Conservation (phyloP, 2,888 invertebrate species). For the Melanchra persicariae region DNA sequence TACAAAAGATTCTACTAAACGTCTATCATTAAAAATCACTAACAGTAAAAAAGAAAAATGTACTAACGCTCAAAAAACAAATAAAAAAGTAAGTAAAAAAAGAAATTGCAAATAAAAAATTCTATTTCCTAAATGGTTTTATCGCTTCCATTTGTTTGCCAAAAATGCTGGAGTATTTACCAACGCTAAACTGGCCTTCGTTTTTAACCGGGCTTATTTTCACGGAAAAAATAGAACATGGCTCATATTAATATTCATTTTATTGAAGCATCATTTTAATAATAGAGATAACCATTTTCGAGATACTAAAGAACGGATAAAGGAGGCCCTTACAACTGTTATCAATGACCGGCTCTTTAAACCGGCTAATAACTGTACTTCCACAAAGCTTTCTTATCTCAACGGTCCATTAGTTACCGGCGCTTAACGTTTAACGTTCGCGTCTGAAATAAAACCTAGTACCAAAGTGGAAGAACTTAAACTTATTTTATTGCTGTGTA, state of each 20-base stretch:
- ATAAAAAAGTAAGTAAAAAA: conserved; percentile 2
- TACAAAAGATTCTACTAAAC: no score
- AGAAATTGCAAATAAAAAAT: conserved; percentile 10
- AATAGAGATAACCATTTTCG: conserved; percentile 29
- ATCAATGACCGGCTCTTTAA: conserved; percentile 64
- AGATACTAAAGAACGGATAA: conserved; percentile 27
- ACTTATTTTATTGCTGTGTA: conserved; percentile 74
- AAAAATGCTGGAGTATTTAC: conserved; percentile 28
- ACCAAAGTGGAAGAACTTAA: conserved; percentile 69
- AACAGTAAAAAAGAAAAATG: background rate
- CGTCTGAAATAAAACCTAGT: conserved; percentile 79
- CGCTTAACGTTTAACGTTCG: conserved; percentile 77
- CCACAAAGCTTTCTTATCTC: conserved; percentile 80
- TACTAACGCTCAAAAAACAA: background rate
- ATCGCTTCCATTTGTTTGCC: conserved; percentile 25
- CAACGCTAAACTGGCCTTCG: conserved; percentile 8
- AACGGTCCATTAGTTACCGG: conserved; percentile 84
- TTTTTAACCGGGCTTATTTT: conserved; percentile 1
- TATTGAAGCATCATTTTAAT: conserved; percentile 16
- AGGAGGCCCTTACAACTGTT: conserved; percentile 43
- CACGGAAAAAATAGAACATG: background rate
- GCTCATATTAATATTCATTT: background rate
- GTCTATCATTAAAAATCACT: background rate
- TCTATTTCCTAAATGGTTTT: conserved; percentile 6
- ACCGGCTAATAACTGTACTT: conserved; percentile 71